phyloP scores from a whole-genome alignment of 2,888 invertebrate genomes.

The Epinotia demarniana region DNA sequence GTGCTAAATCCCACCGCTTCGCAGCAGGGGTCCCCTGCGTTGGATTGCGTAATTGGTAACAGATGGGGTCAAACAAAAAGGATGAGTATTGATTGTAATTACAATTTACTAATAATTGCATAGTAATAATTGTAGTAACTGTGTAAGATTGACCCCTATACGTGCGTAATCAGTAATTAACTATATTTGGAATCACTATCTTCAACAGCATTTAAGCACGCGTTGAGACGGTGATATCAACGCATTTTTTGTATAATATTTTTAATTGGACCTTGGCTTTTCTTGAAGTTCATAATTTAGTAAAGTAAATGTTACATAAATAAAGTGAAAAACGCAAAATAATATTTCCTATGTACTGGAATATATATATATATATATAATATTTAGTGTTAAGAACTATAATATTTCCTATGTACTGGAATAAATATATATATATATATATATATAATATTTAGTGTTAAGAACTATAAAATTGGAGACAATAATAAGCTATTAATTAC shows the following conservation, averaged over 20 bases:
- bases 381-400: too few species aligned
- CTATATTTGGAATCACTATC: neutral
- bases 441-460: too few species aligned
- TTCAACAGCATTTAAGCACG: neutral
- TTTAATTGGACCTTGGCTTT: neutral
- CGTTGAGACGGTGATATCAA: neutral
- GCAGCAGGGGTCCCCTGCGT: too few species aligned
- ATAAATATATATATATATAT: too few species aligned
- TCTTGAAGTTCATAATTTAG: neutral
- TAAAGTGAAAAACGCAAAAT: too few species aligned
- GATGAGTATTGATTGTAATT: neutral
- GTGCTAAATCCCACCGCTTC: too few species aligned
- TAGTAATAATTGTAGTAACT: neutral
- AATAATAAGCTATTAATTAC: too few species aligned
- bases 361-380: too few species aligned
- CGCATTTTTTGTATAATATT: neutral
- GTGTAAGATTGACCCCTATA: neutral
- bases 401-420: too few species aligned
- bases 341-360: too few species aligned
- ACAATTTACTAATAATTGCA: neutral
- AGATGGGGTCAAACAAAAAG: neutral
- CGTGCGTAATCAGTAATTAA: neutral
- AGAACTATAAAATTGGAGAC: too few species aligned
- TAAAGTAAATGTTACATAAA: too few species aligned
- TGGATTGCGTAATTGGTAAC: neutral